Base-by-base conservation (phyloP, 2,888 invertebrate genomes). In the Sarcophaga variegata region DNA sequence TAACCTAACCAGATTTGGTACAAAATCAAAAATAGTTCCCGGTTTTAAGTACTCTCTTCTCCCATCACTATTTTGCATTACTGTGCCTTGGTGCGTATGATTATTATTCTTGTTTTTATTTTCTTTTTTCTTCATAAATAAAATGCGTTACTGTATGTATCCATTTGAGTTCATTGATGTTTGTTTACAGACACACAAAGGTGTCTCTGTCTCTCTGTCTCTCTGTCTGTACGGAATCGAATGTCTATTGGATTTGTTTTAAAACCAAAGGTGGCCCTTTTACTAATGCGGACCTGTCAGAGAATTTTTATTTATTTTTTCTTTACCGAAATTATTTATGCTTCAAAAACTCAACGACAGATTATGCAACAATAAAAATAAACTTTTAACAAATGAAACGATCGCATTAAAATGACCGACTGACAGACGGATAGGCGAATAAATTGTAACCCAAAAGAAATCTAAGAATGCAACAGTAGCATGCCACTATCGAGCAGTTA, bases 341-440 rank as follows among this genome's bases (percentile, higher is more conserved):
- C 49, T 63, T 74, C 54, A 66, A 67, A 72, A 78, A 74, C 83
- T 83, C 81, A 87, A 87, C 89, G 90, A 90, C 90, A 91, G 90
- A 90, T 91, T 91, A 90, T 90, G 89, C 90, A 91, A 92, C 90
- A 91, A 91, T 90, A 80, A 88, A 86, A 88, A 90, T 88, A 90
- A 88, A 89, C 75, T 22, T 27, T 47, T 17, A 82, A 67, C 71
- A 77, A 80, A 90, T 89, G 86, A 85, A 86, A 89, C 69, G 89
- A 90, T 2, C 37, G 37, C 37, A 89, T 89, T 90, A 88, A 90
- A 91, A 89, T 88, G 89, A 89, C 37, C 37, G 37, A 37, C 37
- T 37, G 37, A 37, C 37, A 37, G 37, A 37, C 37, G 37, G 37
- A 37, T 37, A 37, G 37, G 37, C 37, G 37, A 37, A 37, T 37